Base-by-base conservation (phyloP, 1,140 invertebrate genomes). In the Calliopsis andreniformis region DNA sequence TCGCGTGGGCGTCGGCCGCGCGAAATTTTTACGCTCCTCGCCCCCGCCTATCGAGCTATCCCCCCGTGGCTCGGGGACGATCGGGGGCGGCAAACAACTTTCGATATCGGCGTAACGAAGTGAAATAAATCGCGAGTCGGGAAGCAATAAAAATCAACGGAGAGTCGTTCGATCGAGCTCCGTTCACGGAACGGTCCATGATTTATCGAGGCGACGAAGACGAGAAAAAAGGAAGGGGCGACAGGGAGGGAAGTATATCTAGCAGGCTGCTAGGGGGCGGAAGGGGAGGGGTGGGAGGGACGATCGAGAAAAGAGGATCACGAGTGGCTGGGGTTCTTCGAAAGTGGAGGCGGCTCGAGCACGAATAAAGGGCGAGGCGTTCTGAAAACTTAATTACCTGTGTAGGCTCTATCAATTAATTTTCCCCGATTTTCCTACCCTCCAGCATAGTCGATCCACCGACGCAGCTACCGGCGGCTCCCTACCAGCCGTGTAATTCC, bases 321-420 rank as follows among this genome's bases (percentile, higher is more conserved):
- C 78, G 32, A 62, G 18, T 47, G 23, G 71, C 8, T n/a, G 42
- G 43, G 64, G 64, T 64, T 59, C 32, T 45, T 49, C 62, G 81
- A 66, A 55, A 70, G 58, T 28, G 45, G 43, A 58, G 45, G 62
- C 61, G 58, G 59, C 25, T 25, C 32, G 72, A 66, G 51, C 45
- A 63, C 66, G 76, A 86, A 89, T 86, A 87, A 87, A 90, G 84
- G n/a, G 82, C 85, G 43, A 88, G 87, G 88, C 86, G 84, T 89
- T 89, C 89, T 89, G 89, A 91, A 91, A 91, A 91, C 90, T 91
- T 91, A 90, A 91, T 90, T 91, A 91, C 88, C 90, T 87, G 88
- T 89, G 90, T 91, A 90, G 89, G 88, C 88, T 88, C 87, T 88
- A 92, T 91, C 90, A 91, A 92, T 91, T 92, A 91, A 92, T 91